A percentile compares a stretch with the other conserved stretches of the same genome.
These are phyloP conservation scores for Premnoplex brunnescens DNA, from an alignment of 2,797 vertebrate species.

Conservation along the genomic window DNA sequence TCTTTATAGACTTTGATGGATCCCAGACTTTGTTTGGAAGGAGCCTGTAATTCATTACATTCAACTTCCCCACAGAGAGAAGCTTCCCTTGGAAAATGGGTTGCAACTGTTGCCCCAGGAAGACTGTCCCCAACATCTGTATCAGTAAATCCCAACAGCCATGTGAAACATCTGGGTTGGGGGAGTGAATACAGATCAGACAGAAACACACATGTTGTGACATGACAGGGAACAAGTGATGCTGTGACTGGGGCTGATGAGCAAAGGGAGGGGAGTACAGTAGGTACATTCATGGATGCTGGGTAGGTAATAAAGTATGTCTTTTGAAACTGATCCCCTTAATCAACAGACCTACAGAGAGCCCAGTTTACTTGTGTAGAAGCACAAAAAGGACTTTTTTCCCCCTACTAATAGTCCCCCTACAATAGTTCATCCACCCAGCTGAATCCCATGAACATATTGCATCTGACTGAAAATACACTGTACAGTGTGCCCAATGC, in stretches of 20 bases:
- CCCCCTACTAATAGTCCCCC: not conserved
- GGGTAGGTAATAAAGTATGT: not conserved
- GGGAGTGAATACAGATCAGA: not conserved
- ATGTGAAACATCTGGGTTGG: not conserved
- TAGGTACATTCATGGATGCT: not conserved
- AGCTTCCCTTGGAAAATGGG: not conserved
- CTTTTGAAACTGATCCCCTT: not conserved
- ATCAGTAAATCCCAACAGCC: fast-evolving
- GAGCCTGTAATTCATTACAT: not conserved
- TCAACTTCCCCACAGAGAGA: not conserved
- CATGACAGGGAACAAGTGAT: not conserved
- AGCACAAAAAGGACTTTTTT: not conserved
- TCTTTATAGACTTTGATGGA: not conserved
- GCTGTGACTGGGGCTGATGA: not conserved
- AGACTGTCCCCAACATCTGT: not conserved
- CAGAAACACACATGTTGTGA: not conserved
- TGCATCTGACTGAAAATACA: not conserved
- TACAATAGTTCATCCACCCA: not conserved
- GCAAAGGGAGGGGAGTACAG: not conserved
- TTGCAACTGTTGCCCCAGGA: not conserved
- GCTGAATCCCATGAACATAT: not conserved
- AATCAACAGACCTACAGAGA: not conserved
- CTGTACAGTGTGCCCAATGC: fast-evolving
- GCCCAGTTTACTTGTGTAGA: not conserved
- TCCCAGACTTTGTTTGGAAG: not conserved